These are phyloP conservation scores for Meghimatium bilineatum DNA, from an alignment of 2,888 invertebrate genomes.

Conservation along the genomic window DNA sequence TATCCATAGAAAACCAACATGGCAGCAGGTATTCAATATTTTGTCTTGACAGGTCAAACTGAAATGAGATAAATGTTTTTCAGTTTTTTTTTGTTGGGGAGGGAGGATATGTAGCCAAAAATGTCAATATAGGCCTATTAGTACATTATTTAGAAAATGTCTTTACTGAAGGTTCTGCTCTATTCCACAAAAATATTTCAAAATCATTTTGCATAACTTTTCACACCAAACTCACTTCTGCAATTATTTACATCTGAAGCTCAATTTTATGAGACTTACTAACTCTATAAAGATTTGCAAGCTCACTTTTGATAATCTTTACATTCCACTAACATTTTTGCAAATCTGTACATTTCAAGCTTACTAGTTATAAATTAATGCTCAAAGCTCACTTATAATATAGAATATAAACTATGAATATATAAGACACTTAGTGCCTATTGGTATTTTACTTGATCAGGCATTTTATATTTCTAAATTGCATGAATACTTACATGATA, in stretches of 20 bases:
- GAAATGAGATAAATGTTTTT: neutral
- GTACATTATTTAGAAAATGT: neutral
- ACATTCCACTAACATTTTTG: neutral
- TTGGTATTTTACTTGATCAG: neutral
- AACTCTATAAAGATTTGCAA: neutral
- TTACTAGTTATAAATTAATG: neutral
- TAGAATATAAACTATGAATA: neutral
- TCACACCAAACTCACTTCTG: neutral
- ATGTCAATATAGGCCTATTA: too few relatives aligned
- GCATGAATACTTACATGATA: neutral
- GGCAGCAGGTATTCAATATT: constrained; percentile 6
- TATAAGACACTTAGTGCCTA: too few relatives aligned
- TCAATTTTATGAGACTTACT: neutral
- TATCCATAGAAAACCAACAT: constrained; percentile 14
- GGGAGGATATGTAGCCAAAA: neutral
- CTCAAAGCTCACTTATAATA: neutral
- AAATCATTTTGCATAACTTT: neutral
- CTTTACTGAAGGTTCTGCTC: too few relatives aligned
- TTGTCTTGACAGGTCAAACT: neutral
- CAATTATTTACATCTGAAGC: neutral
- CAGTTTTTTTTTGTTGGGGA: neutral
- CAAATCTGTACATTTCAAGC: neutral
- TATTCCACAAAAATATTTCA: too few relatives aligned
- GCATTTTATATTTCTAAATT: neutral
- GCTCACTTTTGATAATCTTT: neutral